These are phyloP conservation scores for Globodera rostochiensis DNA, from an alignment of 1,140 invertebrate species.

Conservation along the genomic window DNA sequence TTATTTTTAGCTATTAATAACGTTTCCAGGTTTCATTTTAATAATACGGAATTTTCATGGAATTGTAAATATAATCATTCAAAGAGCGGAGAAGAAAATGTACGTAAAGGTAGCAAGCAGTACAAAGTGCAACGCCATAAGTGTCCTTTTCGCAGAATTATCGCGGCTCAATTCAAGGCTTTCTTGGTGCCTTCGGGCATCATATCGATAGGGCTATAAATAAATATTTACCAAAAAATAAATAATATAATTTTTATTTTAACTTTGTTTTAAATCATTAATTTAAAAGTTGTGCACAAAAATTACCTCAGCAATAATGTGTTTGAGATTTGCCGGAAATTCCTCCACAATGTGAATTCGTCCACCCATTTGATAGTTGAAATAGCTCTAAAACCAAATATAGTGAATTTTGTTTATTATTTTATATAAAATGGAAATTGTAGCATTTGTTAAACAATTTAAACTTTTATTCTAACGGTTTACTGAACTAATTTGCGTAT, in stretches of 20 bases:
- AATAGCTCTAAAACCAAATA: slow-evolving; percentile 76
- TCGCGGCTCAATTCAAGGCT: slow-evolving; percentile 29
- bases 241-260: background rate
- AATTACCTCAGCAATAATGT: slow-evolving; percentile 50
- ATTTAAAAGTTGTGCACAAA: background rate
- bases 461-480: too few species aligned
- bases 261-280: background rate
- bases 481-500: background rate
- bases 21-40: too few species aligned
- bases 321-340: slow-evolving; percentile 53
- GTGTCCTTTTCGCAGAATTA: background rate
- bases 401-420: background rate
- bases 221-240: background rate
- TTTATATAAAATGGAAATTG: slow-evolving; percentile 22
- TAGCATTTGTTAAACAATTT: too few species aligned
- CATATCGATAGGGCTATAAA: slow-evolving; percentile 34
- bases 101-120: too few species aligned
- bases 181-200: slow-evolving; percentile 33
- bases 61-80: too few species aligned
- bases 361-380: slow-evolving; percentile 86
- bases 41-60: too few species aligned
- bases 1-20: too few species aligned
- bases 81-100: too few species aligned
- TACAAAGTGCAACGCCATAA: slow-evolving; percentile 1
- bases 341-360: slow-evolving; percentile 81